These are phyloP conservation scores for Bacillus rossius DNA, from an alignment of 1,140 invertebrate species.

Conservation along the genomic window DNA sequence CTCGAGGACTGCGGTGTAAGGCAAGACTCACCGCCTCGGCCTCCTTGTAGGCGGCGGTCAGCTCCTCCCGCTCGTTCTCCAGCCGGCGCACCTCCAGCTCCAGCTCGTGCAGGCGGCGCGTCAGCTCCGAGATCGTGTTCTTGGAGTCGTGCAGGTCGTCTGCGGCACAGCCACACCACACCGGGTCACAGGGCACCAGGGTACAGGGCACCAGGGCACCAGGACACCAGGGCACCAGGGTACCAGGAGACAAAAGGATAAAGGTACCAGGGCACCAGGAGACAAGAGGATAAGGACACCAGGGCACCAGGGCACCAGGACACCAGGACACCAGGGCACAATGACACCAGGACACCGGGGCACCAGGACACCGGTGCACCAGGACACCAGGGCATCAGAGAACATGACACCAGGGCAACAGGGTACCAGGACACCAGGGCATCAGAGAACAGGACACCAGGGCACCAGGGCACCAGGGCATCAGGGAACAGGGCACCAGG, in stretches of 20 bases:
- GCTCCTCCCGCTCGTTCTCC: conserved; percentile 95
- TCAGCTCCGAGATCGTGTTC: conserved; percentile 83
- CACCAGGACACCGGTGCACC: not conserved
- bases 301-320: not conserved
- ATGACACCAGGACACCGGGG: not conserved
- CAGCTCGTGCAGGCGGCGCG: conserved; percentile 89
- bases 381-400: too few relatives aligned
- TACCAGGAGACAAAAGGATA: too few relatives aligned
- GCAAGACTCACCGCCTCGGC: conserved; percentile 85
- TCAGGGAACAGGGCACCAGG: too few relatives aligned
- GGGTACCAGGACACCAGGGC: not conserved
- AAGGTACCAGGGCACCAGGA: too few relatives aligned
- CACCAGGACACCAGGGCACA: not conserved
- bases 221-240: too few relatives aligned
- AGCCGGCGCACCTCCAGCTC: conserved; percentile 92
- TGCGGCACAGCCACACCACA: conserved; percentile 37
- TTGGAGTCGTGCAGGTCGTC: conserved; percentile 91
- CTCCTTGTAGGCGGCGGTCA: conserved; percentile 94
- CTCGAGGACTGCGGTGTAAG: too few relatives aligned
- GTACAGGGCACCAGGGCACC: too few relatives aligned
- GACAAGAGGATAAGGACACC: too few relatives aligned
- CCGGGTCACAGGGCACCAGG: not conserved
- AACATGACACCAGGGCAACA: too few relatives aligned
- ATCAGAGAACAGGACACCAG: too few relatives aligned
- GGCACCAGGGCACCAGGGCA: too few relatives aligned